Evolutionary conservation across 2,797 vertebrate genomes (phyloP), one percentile per base, ranked within the genome.

Genomic region (Huso huso): DNA sequence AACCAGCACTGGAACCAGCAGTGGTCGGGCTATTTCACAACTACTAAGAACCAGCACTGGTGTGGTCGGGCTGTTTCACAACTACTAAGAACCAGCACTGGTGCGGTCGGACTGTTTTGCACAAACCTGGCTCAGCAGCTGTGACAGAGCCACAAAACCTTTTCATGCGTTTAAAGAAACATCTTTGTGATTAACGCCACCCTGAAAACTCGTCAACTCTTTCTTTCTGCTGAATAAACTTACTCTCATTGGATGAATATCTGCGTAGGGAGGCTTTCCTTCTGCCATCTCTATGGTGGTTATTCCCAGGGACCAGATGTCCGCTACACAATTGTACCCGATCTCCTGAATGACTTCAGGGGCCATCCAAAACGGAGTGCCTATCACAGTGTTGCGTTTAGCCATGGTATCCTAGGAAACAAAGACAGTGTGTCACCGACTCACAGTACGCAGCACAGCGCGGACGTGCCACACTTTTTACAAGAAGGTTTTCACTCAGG

Each of bases 281-380:
- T 98, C 95, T 0, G 93, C 94, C 95, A 98, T 98, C 87, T 98
- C 95, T 74, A 98, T 94, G 0, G 93, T 92, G 0, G 95, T 96
- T 64, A 98, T 97, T 62, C 95, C 95, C 79, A 98, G 77, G 1
- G 95, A 97, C 95, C 95, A 98, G 81, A 98, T 94, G 75, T 98
- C 95, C 0, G 95, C 95, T 68, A 97, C 92, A 48, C 95, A 97
- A 68, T 97, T 97, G 79, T 98, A 97, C 3, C 95, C 95, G 61
- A 95, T 96, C 84, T 98, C 95, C 80, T 98, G 95, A 66, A 98
- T 98, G 76, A 98, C 95, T 79, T 97, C 95, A 3, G 95, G 95
- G 71, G 95, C 95, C 95, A 98, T 98, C 95, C 95, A 98, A 83
- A 98, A 98, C 0, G 95, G 95, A 1, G 95, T 98, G 51, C 95